Evolutionary conservation across 2,113 vertebrate genomes (phyloP).

Genomic region (Bombycilla garrulus): DNA sequence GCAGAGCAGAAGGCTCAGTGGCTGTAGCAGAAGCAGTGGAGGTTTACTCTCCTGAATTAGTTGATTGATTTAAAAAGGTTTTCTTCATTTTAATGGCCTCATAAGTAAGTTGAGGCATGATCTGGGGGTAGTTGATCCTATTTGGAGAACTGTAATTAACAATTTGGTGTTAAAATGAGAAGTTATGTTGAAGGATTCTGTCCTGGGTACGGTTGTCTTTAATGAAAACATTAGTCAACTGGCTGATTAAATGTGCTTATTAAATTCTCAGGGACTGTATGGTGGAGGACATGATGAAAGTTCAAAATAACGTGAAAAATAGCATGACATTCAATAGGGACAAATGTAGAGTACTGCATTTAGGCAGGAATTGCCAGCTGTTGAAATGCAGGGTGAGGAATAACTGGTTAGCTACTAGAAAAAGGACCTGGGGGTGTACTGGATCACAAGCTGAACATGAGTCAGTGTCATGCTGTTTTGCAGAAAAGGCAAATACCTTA

Average conservation of each 20-base stretch:
- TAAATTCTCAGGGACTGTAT: background rate
- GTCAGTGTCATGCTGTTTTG: constrained; percentile 54
- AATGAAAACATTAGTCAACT: background rate
- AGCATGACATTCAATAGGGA: background rate
- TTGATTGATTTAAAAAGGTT: background rate
- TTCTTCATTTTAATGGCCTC: background rate
- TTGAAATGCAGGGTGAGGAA: background rate
- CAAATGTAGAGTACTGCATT: background rate
- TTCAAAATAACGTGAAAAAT: constrained; percentile 10
- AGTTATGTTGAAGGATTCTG: background rate
- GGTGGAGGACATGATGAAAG: background rate
- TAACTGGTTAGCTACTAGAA: constrained; percentile 24
- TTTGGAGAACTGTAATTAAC: background rate
- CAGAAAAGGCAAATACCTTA: constrained; percentile 20
- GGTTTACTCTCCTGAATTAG: background rate
- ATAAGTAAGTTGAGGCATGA: background rate
- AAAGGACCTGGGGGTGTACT: constrained; percentile 54
- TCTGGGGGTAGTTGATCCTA: background rate
- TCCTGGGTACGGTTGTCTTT: background rate
- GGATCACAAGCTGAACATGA: constrained; percentile 61
- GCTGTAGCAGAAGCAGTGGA: background rate
- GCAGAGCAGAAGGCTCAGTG: background rate
- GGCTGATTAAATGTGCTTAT: constrained; percentile 1
- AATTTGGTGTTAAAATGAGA: background rate
- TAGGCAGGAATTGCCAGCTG: background rate